These are phyloP conservation scores for Hetaerina titia DNA, from an alignment of 2,888 invertebrate species.

Conservation along the genomic window DNA sequence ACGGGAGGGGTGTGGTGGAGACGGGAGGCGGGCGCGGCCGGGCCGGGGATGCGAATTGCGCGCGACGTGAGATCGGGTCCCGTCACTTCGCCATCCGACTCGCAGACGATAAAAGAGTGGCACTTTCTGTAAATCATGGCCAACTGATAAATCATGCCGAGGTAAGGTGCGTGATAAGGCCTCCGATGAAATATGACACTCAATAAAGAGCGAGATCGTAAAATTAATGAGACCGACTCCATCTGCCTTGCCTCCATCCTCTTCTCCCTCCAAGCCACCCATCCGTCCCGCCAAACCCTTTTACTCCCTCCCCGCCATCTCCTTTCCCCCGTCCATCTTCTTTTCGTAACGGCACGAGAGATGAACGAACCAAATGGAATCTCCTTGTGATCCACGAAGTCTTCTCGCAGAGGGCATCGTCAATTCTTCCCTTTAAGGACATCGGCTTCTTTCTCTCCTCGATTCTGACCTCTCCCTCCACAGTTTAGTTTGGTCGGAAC, in stretches of 20 bases:
- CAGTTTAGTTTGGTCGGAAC: too few relatives aligned
- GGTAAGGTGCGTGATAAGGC: slow-evolving; percentile 41
- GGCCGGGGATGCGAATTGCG: neutral
- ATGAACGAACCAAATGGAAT: slow-evolving; percentile 21
- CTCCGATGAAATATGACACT: slow-evolving; percentile 26
- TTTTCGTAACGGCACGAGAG: neutral
- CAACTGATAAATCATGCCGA: slow-evolving; percentile 44
- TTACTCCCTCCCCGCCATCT: neutral
- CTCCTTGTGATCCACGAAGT: neutral
- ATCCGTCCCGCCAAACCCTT: neutral
- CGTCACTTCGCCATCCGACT: slow-evolving; percentile 6
- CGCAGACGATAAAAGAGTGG: neutral
- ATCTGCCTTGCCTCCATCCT: neutral
- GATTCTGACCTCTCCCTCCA: too few relatives aligned
- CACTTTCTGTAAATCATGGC: slow-evolving; percentile 30
- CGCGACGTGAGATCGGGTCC: neutral
- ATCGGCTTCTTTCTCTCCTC: too few relatives aligned
- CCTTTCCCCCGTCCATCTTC: neutral
- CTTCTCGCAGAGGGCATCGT: neutral
- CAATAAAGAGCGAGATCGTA: slow-evolving; percentile 34
- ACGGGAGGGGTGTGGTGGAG: neutral
- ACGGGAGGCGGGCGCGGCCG: neutral
- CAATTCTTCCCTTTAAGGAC: too few relatives aligned
- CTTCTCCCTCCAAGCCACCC: neutral
- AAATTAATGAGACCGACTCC: slow-evolving; percentile 42